Evolutionary conservation across 37 sponge, comb jelly and placozoan genomes (phyloP).

Genomic region (Amphimedon queenslandica): DNA sequence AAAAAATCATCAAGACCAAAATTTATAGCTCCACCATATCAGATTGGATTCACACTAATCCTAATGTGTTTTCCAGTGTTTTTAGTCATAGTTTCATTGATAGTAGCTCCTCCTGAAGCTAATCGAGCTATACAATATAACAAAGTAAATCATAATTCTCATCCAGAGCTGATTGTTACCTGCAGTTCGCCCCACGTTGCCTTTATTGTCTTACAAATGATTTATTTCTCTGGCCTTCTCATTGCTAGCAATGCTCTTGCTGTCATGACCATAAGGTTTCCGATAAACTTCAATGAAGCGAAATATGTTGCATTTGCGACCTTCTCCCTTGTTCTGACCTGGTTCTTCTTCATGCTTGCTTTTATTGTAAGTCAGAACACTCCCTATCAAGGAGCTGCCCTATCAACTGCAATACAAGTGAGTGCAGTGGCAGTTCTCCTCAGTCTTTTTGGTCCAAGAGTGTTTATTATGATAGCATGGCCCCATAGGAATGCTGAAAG

Average conservation of each 20-base stretch:
- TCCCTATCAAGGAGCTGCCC: conserved; percentile 14
- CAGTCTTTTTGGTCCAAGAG: conserved; percentile 33
- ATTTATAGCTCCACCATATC: too few species aligned
- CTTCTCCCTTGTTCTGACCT: conserved; percentile 31
- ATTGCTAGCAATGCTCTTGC: conserved; percentile 34
- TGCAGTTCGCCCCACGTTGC: conserved; percentile 15
- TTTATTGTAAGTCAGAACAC: conserved; percentile 20
- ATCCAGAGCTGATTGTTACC: conserved; percentile 34
- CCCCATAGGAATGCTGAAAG: conserved; percentile 7
- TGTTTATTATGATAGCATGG: conserved; percentile 26
- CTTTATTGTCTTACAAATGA: conserved; percentile 7
- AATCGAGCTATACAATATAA: not conserved
- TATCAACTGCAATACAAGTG: conserved; percentile 26
- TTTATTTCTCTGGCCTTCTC: conserved; percentile 35
- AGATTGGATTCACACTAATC: conserved; percentile 55
- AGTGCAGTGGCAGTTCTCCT: conserved; percentile 35
- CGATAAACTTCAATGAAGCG: conserved; percentile 46
- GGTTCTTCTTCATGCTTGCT: conserved; percentile 38
- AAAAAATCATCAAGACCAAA: too few species aligned
- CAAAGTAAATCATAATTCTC: not conserved
- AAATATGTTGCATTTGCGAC: conserved; percentile 37
- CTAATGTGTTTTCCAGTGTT: conserved; percentile 41
- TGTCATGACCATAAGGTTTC: conserved; percentile 29
- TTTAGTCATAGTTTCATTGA: conserved; percentile 30
- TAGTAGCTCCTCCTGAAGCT: conserved; percentile 12